phyloP scores from a whole-genome alignment of 2,113 vertebrate genomes.

The Ameiurus melas region DNA sequence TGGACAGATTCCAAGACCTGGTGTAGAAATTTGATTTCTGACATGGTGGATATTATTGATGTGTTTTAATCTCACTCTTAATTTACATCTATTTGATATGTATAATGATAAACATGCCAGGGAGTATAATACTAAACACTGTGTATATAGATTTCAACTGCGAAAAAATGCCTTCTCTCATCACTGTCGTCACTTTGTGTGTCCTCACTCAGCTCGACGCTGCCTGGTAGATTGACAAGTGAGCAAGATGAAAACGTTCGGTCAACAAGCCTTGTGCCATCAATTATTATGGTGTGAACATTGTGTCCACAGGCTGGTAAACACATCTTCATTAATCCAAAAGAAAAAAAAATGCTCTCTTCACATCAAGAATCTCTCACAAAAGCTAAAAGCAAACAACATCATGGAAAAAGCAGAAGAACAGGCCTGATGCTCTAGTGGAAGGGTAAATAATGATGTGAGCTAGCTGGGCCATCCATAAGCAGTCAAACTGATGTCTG shows the following conservation, averaged over 20 bases:
- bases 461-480: slow-evolving; percentile 84
- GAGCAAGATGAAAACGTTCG: slow-evolving; percentile 85
- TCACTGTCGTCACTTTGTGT: slow-evolving; percentile 64
- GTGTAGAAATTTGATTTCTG: slow-evolving; percentile 13
- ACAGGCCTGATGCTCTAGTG: slow-evolving; percentile 82
- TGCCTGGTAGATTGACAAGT: slow-evolving; percentile 86
- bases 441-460: slow-evolving; percentile 89
- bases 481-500: slow-evolving; percentile 87
- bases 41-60: neutral
- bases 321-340: slow-evolving; percentile 97
- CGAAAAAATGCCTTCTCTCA: neutral
- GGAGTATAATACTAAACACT: neutral
- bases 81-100: neutral
- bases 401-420: slow-evolving; percentile 68
- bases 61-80: slow-evolving; percentile 1
- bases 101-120: neutral
- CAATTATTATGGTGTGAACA: slow-evolving; percentile 91
- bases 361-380: slow-evolving; percentile 86
- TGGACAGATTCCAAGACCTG: slow-evolving; percentile 16
- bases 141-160: slow-evolving; percentile 14
- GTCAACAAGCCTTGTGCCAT: slow-evolving; percentile 92
- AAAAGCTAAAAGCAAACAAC: slow-evolving; percentile 89
- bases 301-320: slow-evolving; percentile 83
- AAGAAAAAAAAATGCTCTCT: slow-evolving; percentile 84
- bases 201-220: slow-evolving; percentile 73